Evolutionary conservation across 2,888 invertebrate genomes (phyloP), one percentile per base, ranked within the genome.

Genomic region (Polydrusus tereticollis): DNA sequence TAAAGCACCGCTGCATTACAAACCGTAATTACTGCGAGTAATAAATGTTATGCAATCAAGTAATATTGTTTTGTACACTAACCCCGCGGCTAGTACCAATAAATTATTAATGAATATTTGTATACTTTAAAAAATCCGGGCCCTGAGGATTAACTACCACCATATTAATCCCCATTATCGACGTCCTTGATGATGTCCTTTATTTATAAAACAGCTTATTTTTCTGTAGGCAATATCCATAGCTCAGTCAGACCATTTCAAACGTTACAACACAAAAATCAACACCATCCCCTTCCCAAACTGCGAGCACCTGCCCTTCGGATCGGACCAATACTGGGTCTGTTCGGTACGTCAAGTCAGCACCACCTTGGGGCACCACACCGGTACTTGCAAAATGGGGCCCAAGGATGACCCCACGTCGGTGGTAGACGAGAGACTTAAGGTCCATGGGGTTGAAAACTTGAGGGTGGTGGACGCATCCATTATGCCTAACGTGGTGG

Each of bases 321-420:
- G 88, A 69, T 90, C 90, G 1, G 91, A 93, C 76, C 84, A 87
- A 10, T 94, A 94, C 82, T 94, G 93, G 93, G 88, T 88, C 60
- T 95, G 94, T 80, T 90, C 91, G 47, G 88, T 92, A 20, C 88
- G 91, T 75, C 89, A 90, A 74, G 89, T 92, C 16, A 91, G 92
- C 5, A 90, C 92, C 65, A 92, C 92, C 55, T 85, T 94, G 76
- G 93, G 75, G 3, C 93, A 93, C 81, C 91, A 91, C 83, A 85
- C 84, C 0, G 87, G 88, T 5, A 88, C 88, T 1, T 88, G 88
- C 74, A 87, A 86, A 79, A 88, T 88, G 88, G 87, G 85, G 0
- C 84, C 85, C 0, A 76, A 78, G 10, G 74, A 60, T 10, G 83
- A 85, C 66, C 80, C 84, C 21, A 81, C 81, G 1, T 86, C 88